Evolutionary conservation across 2,797 vertebrate genomes (phyloP).

Genomic region (Sardinella longiceps): DNA sequence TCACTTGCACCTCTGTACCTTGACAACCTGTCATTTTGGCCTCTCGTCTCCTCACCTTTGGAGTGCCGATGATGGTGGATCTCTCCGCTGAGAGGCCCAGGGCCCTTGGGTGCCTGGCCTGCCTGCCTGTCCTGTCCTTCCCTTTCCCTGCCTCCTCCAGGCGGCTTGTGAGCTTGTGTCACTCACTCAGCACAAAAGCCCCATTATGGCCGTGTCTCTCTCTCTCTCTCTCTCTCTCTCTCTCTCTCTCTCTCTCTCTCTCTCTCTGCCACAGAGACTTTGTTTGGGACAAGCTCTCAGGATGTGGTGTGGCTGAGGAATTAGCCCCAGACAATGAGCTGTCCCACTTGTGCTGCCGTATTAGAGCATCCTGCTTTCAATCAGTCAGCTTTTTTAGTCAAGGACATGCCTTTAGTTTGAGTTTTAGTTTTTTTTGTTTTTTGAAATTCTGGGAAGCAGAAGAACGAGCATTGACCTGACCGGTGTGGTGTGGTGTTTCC

Average conservation of each 20-base stretch:
- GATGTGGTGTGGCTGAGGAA: constrained; percentile 7
- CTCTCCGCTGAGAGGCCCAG: background rate
- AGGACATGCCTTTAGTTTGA: background rate
- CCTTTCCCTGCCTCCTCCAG: background rate
- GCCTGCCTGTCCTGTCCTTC: background rate
- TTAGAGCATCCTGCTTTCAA: background rate
- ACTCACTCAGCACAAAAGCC: constrained; percentile 13
- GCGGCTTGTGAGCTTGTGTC: background rate
- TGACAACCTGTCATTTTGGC: constrained; percentile 42
- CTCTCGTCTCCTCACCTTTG: background rate
- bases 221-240: too few species aligned
- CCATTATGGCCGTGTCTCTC: constrained; percentile 17
- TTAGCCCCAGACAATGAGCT: background rate
- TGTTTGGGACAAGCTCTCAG: background rate
- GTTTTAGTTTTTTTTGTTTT: too few species aligned
- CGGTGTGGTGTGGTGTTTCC: background rate
- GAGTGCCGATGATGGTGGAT: background rate
- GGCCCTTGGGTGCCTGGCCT: background rate
- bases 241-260: too few species aligned
- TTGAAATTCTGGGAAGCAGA: background rate
- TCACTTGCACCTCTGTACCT: constrained; percentile 28
- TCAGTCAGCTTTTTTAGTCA: background rate
- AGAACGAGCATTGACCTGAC: constrained; percentile 12
- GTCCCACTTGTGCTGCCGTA: background rate
- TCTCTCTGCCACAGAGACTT: background rate